Conservation (phyloP, 2,797 vertebrate species). For the Phoebastria nigripes region DNA sequence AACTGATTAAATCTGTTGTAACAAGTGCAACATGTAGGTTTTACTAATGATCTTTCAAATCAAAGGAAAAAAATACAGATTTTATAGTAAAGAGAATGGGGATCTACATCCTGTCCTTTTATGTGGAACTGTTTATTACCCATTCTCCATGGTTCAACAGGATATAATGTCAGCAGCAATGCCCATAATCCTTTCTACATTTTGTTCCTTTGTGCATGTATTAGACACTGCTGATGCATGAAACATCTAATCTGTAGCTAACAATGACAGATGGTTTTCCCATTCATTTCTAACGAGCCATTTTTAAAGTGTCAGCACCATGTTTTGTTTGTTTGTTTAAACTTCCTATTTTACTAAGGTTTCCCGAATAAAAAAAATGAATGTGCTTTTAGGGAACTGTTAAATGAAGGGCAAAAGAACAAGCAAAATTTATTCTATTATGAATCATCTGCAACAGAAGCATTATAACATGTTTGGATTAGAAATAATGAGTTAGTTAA, state of each 20-base stretch:
- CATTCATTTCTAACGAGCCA: slow-evolving; percentile 47
- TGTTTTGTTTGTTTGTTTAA: slow-evolving; percentile 39
- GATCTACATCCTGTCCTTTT: neutral
- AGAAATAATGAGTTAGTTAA: slow-evolving; percentile 24
- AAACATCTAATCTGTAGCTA: slow-evolving; percentile 41
- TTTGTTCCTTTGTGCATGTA: slow-evolving; percentile 29
- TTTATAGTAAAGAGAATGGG: neutral
- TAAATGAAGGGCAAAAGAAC: slow-evolving; percentile 29
- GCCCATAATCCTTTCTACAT: slow-evolving; percentile 19
- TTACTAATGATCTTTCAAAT: neutral
- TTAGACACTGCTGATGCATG: slow-evolving; percentile 10
- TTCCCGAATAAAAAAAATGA: neutral
- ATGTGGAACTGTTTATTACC: slow-evolving; percentile 23
- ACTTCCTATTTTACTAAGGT: slow-evolving; percentile 12
- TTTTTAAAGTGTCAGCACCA: slow-evolving; percentile 29
- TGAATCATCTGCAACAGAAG: neutral
- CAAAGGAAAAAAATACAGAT: neutral
- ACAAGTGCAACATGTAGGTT: neutral
- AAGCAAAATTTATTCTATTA: neutral
- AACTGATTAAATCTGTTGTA: neutral
- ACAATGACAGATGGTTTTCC: slow-evolving; percentile 51
- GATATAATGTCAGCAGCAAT: slow-evolving; percentile 10
- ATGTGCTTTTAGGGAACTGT: neutral
- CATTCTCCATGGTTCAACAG: slow-evolving; percentile 14
- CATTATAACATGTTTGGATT: neutral